Conservation (phyloP, 2,113 vertebrate genomes). For the Aphelocoma coerulescens region DNA sequence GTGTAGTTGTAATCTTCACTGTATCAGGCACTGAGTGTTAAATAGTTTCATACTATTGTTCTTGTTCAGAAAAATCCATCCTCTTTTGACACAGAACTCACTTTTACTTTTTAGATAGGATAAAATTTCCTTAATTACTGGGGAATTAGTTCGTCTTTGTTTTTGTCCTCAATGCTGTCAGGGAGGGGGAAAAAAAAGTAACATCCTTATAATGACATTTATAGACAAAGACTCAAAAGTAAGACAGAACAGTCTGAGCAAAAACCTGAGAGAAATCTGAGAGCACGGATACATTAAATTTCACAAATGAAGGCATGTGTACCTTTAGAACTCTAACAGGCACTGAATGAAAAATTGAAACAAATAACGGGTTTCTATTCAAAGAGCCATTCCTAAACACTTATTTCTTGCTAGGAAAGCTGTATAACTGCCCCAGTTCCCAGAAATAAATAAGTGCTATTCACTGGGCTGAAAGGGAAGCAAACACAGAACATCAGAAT, state of each 20-base stretch:
- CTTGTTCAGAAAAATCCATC: not conserved
- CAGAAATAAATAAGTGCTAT: not conserved
- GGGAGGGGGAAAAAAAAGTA: not conserved
- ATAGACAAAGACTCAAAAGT: not conserved
- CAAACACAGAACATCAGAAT: not conserved
- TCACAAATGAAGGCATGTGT: not conserved
- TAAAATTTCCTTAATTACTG: conserved; percentile 77
- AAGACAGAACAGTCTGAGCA: not conserved
- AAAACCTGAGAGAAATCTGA: not conserved
- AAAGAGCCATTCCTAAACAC: not conserved
- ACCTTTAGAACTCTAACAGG: not conserved
- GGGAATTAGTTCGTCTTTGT: conserved; percentile 75
- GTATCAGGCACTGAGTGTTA: not conserved
- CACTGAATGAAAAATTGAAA: not conserved
- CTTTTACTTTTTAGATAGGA: conserved; percentile 81
- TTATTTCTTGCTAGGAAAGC: not conserved
- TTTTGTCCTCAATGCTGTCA: conserved; percentile 83
- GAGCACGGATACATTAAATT: not conserved
- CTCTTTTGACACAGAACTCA: conserved; percentile 25
- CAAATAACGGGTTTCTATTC: not conserved
- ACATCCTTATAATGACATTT: not conserved
- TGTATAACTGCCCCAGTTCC: rapidly evolving
- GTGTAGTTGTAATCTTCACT: not conserved
- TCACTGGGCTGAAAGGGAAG: not conserved
- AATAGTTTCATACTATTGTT: not conserved